Conservation (phyloP, 1,140 invertebrate species). For the Aphaenogaster floridana region DNA sequence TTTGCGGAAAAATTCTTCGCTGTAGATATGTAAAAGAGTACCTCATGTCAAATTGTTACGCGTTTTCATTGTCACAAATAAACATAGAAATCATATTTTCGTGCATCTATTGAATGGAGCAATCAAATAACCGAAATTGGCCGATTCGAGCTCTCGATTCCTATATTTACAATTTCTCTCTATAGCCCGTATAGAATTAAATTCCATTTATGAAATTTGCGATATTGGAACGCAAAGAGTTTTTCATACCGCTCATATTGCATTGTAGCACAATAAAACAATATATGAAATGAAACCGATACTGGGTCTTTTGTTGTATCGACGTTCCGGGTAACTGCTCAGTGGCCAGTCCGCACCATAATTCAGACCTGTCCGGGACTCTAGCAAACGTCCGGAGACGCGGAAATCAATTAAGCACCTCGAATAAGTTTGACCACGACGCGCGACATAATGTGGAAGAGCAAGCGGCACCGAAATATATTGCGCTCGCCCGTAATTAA, state of each 20-base stretch:
- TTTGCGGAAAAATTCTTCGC: not conserved
- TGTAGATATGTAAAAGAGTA: not conserved
- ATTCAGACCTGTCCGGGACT: slow-evolving; percentile 23
- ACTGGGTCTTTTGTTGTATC: slow-evolving; percentile 22
- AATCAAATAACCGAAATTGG: slow-evolving; percentile 51
- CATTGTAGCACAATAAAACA: slow-evolving; percentile 48
- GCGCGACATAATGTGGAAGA: slow-evolving; percentile 30
- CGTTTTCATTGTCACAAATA: slow-evolving; percentile 16
- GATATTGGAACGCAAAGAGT: slow-evolving; percentile 47
- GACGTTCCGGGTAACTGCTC: slow-evolving; percentile 1
- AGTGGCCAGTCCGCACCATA: slow-evolving; percentile 15
- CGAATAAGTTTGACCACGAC: slow-evolving; percentile 51
- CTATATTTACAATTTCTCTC: slow-evolving; percentile 23
- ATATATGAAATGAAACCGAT: slow-evolving; percentile 45
- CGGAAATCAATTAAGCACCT: slow-evolving; percentile 51
- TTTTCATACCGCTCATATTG: slow-evolving; percentile 45
- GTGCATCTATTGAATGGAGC: slow-evolving; percentile 4
- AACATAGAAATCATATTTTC: slow-evolving; percentile 38
- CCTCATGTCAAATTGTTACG: slow-evolving; percentile 13
- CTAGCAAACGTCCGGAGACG: not conserved
- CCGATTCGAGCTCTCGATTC: slow-evolving; percentile 5
- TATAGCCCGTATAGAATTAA: not conserved
- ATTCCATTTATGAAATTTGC: slow-evolving; percentile 50
- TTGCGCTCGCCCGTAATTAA: slow-evolving; percentile 41
- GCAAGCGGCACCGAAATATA: slow-evolving; percentile 31